phyloP scores from a whole-genome alignment of 2,797 vertebrate genomes.

The Apogon talboti region DNA sequence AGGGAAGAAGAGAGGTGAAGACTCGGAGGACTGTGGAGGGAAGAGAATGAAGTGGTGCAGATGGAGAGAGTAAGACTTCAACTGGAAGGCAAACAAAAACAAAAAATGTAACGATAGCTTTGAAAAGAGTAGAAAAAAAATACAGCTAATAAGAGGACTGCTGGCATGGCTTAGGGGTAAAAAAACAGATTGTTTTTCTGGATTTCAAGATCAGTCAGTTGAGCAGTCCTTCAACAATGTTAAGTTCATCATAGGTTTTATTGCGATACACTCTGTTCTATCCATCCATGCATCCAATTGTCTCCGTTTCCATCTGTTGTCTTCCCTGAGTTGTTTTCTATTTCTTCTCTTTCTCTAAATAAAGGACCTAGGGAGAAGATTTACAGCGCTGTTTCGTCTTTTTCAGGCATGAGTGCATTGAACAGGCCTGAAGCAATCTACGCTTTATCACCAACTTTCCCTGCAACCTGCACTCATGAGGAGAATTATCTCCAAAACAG shows the following conservation, averaged over 20 bases:
- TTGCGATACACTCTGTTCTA: constrained; percentile 20
- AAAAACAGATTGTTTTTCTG: constrained; percentile 59
- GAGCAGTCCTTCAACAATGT: constrained; percentile 43
- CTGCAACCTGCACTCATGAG: constrained; percentile 25
- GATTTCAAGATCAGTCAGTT: constrained; percentile 62
- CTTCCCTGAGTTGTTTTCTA: neutral
- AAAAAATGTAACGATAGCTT: constrained; percentile 12
- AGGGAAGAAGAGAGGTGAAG: constrained; percentile 1
- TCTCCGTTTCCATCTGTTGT: neutral
- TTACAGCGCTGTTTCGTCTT: constrained; percentile 11
- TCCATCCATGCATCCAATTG: constrained; percentile 8
- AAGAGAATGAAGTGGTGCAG: constrained; percentile 27
- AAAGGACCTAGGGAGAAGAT: constrained; percentile 21
- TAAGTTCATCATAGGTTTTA: constrained; percentile 36
- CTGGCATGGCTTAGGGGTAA: constrained; percentile 42
- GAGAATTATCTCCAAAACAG: constrained; percentile 13
- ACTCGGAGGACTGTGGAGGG: neutral
- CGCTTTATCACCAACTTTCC: constrained; percentile 26
- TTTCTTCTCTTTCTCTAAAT: constrained; percentile 12
- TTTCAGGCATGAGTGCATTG: constrained; percentile 41
- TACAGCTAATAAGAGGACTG: constrained; percentile 14
- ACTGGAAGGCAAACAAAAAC: constrained; percentile 11
- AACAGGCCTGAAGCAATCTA: constrained; percentile 42
- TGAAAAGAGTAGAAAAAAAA: constrained; percentile 21
- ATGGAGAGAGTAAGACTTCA: constrained; percentile 51